Evolutionary conservation across 2,113 vertebrate species (phyloP).

Genomic region (Merops nubicus): DNA sequence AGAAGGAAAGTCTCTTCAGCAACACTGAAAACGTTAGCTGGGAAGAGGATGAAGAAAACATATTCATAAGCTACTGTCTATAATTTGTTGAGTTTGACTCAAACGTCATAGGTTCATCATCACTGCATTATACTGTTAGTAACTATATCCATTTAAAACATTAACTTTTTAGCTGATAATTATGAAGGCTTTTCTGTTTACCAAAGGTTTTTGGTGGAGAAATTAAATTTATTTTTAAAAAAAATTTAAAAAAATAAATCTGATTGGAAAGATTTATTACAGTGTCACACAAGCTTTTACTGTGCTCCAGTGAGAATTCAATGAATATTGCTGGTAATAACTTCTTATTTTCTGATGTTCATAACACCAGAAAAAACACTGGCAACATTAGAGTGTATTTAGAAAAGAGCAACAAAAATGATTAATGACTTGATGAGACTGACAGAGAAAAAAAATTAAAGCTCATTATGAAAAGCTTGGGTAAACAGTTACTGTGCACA

Average conservation of each 20-base stretch:
- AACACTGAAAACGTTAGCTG: neutral
- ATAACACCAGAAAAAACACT: neutral
- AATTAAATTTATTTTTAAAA: neutral
- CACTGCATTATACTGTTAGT: neutral
- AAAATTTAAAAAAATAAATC: neutral
- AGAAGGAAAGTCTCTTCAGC: neutral
- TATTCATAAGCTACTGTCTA: neutral
- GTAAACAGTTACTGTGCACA: neutral
- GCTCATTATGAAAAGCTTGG: neutral
- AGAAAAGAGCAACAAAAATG: neutral
- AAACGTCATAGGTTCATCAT: neutral
- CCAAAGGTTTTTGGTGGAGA: neutral
- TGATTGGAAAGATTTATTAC: neutral
- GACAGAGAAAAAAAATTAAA: neutral
- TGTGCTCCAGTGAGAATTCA: neutral
- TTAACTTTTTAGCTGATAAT: neutral
- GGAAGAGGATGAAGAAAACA: neutral
- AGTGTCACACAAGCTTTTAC: neutral
- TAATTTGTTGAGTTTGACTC: neutral
- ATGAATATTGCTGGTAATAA: neutral
- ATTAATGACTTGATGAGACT: neutral
- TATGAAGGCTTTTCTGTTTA: neutral
- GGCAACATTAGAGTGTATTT: neutral
- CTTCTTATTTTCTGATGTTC: neutral
- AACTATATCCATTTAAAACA: neutral